A percentile compares a stretch with the other conserved stretches of the same genome.
phyloP scores from a whole-genome alignment of 2,113 vertebrate genomes.

The Neolamprologus longior region DNA sequence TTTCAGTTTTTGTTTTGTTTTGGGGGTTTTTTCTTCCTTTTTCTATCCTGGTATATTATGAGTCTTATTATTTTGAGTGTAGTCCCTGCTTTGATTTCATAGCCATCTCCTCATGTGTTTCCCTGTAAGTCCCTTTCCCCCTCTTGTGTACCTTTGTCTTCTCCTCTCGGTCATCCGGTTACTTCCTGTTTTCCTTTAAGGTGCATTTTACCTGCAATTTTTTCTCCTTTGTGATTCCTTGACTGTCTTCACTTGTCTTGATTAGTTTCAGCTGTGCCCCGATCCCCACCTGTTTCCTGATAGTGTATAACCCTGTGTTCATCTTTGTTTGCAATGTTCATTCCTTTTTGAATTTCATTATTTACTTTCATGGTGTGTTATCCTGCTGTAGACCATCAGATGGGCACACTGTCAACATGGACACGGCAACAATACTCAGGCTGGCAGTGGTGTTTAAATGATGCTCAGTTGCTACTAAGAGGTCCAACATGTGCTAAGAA shows the following conservation, averaged over 20 bases:
- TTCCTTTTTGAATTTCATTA: not conserved
- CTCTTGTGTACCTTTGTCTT: too few species aligned
- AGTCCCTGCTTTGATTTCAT: not conserved
- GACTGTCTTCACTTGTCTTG: not conserved
- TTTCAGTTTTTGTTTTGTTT: not conserved
- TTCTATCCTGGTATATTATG: not conserved
- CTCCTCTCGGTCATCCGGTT: not conserved
- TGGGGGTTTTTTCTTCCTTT: rapidly evolving
- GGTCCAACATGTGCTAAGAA: not conserved
- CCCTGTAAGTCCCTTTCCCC: not conserved
- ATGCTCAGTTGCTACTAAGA: not conserved
- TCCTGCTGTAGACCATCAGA: not conserved
- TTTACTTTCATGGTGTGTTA: not conserved
- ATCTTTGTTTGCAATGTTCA: not conserved
- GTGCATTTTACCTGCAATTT: not conserved
- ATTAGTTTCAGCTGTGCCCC: not conserved
- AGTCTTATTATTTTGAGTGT: not conserved
- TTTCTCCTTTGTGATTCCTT: not conserved
- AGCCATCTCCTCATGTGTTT: not conserved
- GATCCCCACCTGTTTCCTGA: not conserved
- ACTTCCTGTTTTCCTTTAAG: not conserved
- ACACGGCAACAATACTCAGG: not conserved
- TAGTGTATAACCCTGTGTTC: not conserved
- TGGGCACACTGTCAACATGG: not conserved
- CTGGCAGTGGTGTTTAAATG: not conserved